Percentiles rank a stretch among this genome's conserved stretches.
phyloP scores from a whole-genome alignment of 2,113 vertebrate species.

The Polypterus bichir region DNA sequence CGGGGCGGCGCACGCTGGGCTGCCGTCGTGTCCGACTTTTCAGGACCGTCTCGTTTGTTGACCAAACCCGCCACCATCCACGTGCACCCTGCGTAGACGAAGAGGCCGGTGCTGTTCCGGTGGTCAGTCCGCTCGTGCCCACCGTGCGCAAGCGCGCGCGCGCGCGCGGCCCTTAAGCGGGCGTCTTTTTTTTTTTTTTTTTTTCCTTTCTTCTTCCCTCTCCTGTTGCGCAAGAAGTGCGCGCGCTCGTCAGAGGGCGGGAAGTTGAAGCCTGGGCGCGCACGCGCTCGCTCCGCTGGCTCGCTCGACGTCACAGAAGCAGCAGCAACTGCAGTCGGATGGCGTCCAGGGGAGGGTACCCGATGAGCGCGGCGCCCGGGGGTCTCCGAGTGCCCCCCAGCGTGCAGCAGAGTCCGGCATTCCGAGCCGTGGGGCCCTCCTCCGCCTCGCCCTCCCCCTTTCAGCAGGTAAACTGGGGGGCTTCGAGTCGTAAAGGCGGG shows the following conservation, averaged over 20 bases:
- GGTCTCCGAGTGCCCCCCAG: slow-evolving; percentile 41
- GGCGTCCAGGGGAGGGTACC: slow-evolving; percentile 43
- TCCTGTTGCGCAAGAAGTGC: neutral
- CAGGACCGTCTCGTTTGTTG: too few species aligned
- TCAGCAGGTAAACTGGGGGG: slow-evolving; percentile 33
- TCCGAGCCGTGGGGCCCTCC: slow-evolving; percentile 34
- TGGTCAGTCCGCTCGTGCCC: too few species aligned
- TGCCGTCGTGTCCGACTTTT: too few species aligned
- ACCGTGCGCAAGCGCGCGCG: too few species aligned
- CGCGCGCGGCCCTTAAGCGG: neutral
- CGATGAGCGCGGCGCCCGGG: slow-evolving; percentile 24
- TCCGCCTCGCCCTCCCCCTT: slow-evolving; percentile 31
- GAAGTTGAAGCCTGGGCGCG: too few species aligned
- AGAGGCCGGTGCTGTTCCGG: too few species aligned
- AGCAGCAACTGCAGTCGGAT: slow-evolving; percentile 21
- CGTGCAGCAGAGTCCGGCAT: slow-evolving; percentile 40
- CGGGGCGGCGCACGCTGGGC: too few species aligned
- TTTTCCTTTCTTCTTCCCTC: neutral
- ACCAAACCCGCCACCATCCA: too few species aligned
- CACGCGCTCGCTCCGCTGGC: too few species aligned
- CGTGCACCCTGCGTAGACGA: too few species aligned
- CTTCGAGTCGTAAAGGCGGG: neutral
- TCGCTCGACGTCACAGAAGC: neutral
- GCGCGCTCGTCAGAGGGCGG: too few species aligned
- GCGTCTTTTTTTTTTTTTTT: neutral